A percentile compares a stretch with the other conserved stretches of the same genome.
These are phyloP conservation scores for Melanchra persicariae DNA, from an alignment of 2,888 invertebrate genomes.

Conservation along the genomic window DNA sequence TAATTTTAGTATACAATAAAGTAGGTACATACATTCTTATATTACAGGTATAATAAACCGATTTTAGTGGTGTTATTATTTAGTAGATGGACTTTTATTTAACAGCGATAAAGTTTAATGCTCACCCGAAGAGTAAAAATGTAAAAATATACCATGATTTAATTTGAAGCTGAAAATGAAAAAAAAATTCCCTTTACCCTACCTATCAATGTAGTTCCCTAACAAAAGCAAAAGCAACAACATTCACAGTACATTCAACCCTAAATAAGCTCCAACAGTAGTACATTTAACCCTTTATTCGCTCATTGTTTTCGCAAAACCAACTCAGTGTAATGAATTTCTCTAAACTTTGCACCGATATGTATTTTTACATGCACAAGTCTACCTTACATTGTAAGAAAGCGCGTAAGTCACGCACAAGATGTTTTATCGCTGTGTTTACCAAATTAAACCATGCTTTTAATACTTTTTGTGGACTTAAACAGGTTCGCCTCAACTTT, in stretches of 20 bases:
- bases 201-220: slow-evolving; percentile 18
- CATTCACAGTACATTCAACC: slow-evolving; percentile 61
- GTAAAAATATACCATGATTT: too few relatives aligned
- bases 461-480: slow-evolving; percentile 65
- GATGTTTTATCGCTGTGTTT: slow-evolving; percentile 71
- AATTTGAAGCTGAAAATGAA: not conserved
- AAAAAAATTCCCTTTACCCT: not conserved
- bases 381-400: slow-evolving; percentile 67
- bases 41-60: too few relatives aligned
- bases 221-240: slow-evolving; percentile 37
- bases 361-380: slow-evolving; percentile 58
- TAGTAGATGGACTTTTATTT: too few relatives aligned
- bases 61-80: too few relatives aligned
- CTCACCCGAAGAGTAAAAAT: too few relatives aligned
- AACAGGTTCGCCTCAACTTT: slow-evolving; percentile 59
- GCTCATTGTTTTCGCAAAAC: slow-evolving; percentile 66
- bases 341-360: slow-evolving; percentile 45
- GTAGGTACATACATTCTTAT: too few relatives aligned
- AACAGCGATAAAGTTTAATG: too few relatives aligned
- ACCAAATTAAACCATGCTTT: slow-evolving; percentile 65
- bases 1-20: too few relatives aligned
- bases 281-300: slow-evolving; percentile 56
- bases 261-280: slow-evolving; percentile 45
- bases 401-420: slow-evolving; percentile 70
- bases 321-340: slow-evolving; percentile 60